Evolutionary conservation across 2,888 invertebrate species (phyloP).

Genomic region (Nemoura dubitans): DNA sequence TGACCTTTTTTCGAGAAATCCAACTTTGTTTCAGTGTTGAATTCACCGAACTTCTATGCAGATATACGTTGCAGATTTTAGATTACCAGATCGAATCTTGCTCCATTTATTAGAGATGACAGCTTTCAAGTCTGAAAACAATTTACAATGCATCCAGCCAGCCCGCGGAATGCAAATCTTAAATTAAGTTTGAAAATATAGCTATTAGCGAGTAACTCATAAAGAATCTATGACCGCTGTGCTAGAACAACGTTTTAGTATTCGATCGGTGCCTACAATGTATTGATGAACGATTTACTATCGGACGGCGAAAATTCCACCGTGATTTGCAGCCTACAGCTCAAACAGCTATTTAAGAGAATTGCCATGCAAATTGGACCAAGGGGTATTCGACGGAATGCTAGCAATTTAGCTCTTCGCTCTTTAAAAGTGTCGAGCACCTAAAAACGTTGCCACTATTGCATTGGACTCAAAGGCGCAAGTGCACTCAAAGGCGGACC

Average conservation of each 20-base stretch:
- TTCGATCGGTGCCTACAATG: not conserved
- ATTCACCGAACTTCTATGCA: too few species aligned
- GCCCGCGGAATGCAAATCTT: not conserved
- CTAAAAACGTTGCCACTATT: not conserved
- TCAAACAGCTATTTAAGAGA: not conserved
- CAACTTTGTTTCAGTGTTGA: too few species aligned
- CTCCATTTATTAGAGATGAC: too few species aligned
- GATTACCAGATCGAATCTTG: too few species aligned
- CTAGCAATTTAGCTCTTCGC: not conserved
- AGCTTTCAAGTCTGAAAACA: too few species aligned
- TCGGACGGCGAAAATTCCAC: not conserved
- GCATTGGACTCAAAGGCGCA: not conserved
- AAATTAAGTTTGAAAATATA: not conserved
- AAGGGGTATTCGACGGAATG: not conserved
- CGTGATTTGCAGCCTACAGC: not conserved
- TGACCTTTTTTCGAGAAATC: too few species aligned
- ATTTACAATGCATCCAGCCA: too few species aligned
- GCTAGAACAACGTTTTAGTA: not conserved
- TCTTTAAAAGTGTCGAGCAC: not conserved
- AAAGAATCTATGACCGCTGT: not conserved
- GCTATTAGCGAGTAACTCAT: not conserved
- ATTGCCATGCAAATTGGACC: not conserved
- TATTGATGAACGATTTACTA: not conserved
- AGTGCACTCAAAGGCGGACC: not conserved
- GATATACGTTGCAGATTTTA: too few species aligned